Evolutionary conservation across 1,140 invertebrate genomes (phyloP).

Genomic region (Chionoecetes opilio): DNA sequence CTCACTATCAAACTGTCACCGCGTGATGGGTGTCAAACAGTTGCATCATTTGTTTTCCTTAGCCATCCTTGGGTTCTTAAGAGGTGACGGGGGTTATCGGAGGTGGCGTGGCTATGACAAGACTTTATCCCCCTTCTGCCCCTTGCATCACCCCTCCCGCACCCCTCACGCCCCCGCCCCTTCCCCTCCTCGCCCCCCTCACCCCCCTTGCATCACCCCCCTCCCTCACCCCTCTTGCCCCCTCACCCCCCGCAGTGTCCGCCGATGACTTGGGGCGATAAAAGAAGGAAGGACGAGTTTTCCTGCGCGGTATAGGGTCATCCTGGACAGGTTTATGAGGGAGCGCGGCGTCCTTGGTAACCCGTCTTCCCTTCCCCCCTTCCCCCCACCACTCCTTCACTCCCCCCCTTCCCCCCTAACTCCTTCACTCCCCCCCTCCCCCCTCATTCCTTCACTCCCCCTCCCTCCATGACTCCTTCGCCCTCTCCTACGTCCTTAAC

Average conservation of each 20-base stretch:
- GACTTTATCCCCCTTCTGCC: too few relatives aligned
- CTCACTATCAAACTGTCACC: background rate
- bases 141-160: too few relatives aligned
- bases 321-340: background rate
- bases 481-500: background rate
- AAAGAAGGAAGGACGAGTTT: background rate
- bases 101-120: background rate
- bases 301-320: background rate
- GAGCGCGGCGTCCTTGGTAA: background rate
- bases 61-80: background rate
- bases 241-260: background rate
- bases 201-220: too few relatives aligned
- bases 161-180: too few relatives aligned
- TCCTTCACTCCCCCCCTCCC: too few relatives aligned
- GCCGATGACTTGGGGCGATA: background rate
- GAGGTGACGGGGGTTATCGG: too few relatives aligned
- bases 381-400: background rate
- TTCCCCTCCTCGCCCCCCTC: too few relatives aligned
- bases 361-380: background rate
- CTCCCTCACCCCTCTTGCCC: too few relatives aligned
- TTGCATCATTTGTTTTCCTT: slow-evolving; percentile 1
- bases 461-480: background rate
- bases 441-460: too few relatives aligned
- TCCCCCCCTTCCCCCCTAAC: background rate
- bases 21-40: background rate